Conservation (phyloP, 2,113 vertebrate species). For the Rhea pennata region DNA sequence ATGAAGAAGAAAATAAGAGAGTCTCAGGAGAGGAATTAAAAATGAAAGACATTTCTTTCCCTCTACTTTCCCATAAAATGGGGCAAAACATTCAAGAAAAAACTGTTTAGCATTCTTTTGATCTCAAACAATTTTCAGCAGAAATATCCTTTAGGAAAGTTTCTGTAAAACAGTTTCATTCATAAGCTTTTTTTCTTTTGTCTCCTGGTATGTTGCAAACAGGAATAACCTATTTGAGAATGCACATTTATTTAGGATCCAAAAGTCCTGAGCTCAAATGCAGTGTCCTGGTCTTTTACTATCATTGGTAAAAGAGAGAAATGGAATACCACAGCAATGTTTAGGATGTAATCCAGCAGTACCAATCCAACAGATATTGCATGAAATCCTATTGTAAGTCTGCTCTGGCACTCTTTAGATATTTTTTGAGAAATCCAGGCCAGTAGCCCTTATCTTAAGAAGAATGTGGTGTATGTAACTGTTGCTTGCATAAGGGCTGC, state of each 20-base stretch:
- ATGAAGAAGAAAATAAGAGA: not conserved
- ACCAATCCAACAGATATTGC: not conserved
- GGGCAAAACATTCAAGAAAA: not conserved
- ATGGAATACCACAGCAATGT: not conserved
- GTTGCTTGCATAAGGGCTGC: not conserved
- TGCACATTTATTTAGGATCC: not conserved
- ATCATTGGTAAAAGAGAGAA: not conserved
- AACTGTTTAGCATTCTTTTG: not conserved
- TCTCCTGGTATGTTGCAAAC: not conserved
- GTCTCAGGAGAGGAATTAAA: not conserved
- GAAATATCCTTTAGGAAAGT: not conserved
- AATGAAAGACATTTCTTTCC: not conserved
- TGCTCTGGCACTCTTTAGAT: not conserved
- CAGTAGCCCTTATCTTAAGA: not conserved
- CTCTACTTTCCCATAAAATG: not conserved
- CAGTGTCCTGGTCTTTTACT: not conserved
- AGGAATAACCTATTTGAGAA: not conserved
- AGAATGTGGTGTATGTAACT: not conserved
- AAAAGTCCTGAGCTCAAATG: not conserved
- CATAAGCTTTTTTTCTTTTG: not conserved
- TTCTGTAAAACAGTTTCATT: not conserved
- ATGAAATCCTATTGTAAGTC: not conserved
- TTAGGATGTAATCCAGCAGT: not conserved
- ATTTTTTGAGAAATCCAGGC: not conserved
- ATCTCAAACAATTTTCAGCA: not conserved